Conservation (phyloP, 2,797 vertebrate genomes). For the Ctenochaetus hawaiiensis region DNA sequence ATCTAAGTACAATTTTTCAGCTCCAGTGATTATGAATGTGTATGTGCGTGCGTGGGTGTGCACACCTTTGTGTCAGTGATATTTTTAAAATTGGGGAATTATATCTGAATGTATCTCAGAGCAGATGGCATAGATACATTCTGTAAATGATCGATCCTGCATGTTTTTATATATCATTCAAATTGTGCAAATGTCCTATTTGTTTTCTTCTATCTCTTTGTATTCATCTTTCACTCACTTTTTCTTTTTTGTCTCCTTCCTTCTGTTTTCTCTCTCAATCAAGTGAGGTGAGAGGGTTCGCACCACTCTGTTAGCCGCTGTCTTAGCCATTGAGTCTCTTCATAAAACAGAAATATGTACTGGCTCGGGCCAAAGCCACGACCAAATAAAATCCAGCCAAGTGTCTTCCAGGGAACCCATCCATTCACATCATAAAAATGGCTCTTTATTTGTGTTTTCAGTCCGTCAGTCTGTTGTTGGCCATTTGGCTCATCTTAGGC, state of each 20-base stretch:
- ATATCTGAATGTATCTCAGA: not conserved
- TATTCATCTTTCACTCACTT: conserved; percentile 16
- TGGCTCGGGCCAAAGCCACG: conserved; percentile 76
- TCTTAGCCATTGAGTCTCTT: conserved; percentile 77
- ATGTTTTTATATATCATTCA: conserved; percentile 20
- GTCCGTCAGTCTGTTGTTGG: conserved; percentile 71
- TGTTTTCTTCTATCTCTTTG: not conserved
- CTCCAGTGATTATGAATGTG: no score
- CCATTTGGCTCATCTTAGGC: conserved; percentile 77
- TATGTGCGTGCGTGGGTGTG: not conserved
- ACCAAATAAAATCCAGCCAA: conserved; percentile 80
- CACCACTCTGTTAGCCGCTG: conserved; percentile 64
- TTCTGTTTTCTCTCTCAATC: conserved; percentile 35
- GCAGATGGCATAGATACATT: not conserved
- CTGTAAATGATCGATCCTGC: not conserved
- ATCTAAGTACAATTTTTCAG: not conserved
- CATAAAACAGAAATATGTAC: conserved; percentile 85
- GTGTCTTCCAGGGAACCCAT: conserved; percentile 78
- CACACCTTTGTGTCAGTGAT: no score
- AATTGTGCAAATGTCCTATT: not conserved
- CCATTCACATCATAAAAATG: conserved; percentile 81
- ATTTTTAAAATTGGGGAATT: no score
- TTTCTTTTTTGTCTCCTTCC: not conserved
- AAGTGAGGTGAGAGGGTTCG: conserved; percentile 58
- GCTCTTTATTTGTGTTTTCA: conserved; percentile 82